Conservation (phyloP, 2,888 invertebrate species). For the Apotomis turbidana region DNA sequence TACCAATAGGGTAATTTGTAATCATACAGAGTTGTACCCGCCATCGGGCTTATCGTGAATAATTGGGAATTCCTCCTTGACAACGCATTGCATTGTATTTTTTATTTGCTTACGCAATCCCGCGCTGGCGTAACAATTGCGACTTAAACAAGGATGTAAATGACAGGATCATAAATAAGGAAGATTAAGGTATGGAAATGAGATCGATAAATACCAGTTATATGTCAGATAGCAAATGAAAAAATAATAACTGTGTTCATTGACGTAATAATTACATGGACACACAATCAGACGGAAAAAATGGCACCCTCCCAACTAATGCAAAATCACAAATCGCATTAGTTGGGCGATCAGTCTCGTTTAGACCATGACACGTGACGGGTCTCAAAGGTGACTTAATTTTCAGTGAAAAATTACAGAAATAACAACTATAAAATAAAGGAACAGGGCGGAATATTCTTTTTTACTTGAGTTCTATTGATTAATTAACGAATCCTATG, state of each 20-base stretch:
- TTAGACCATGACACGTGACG: no score
- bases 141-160: slow-evolving; percentile 35
- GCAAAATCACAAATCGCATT: no score
- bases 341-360: no score
- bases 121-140: slow-evolving; percentile 16
- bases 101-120: slow-evolving; percentile 40
- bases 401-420: no score
- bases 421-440: no score
- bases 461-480: no score
- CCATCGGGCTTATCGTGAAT: slow-evolving; percentile 3
- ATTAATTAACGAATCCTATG: no score
- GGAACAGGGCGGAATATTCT: no score
- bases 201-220: slow-evolving; percentile 2
- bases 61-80: slow-evolving; percentile 44
- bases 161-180: slow-evolving; percentile 24
- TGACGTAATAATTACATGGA: no score
- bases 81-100: slow-evolving; percentile 40
- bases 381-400: no score
- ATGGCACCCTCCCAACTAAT: no score
- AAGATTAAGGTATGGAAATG: slow-evolving; percentile 5
- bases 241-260: neutral
- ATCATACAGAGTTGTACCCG: slow-evolving; percentile 43
- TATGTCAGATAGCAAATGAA: neutral
- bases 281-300: no score
- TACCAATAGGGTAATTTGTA: slow-evolving; percentile 55